Base-by-base conservation (phyloP, 2,113 vertebrate species). In the Myocastor coypus region DNA sequence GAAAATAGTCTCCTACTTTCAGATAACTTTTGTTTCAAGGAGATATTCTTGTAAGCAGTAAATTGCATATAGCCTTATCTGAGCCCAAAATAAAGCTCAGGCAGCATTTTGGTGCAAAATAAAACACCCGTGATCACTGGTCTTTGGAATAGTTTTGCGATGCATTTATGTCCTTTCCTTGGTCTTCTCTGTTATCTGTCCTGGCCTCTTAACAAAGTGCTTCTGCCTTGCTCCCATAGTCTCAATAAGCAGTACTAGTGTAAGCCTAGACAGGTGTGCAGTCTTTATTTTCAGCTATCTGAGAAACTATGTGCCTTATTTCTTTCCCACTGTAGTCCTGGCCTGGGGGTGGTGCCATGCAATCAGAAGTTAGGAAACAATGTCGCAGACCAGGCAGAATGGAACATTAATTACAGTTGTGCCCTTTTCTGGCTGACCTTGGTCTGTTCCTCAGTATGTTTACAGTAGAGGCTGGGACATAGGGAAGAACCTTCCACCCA, bases 401-500 rank as follows among this genome's bases (percentile, higher is more conserved):
- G 50, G 17, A 40, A 78, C 88, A 50, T 83, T 83, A 64, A 75
- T 46, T 73, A 22, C n/a, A 83, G 46, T 92, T 28, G 55, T 78
- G 7, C 78, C 71, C 24, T 78, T 92, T 95, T 81, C 61, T 78
- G 32, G 24, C 40, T 34, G 28, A n/a, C 7, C 46, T 91, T 95
- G 81, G 78, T 69, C 73, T 78, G 42, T 78, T 50, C 26, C 26
- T 50, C 28, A 63, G 37, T 66, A 7, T 37, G 40, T 96, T 89
- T 95, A 63, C 94, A 57, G 55, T 86, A 13, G 50, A 69, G 83
- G 32, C 61, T 90, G 34, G 89, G 52, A 81, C 83, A 91, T n/a
- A 63, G 55, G 73, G 83, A 85, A 68, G 83, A 95, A 91, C 66
- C 94, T 84, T 84, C 32, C 84, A 93, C 12, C n/a, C 59, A n/a